Base-by-base conservation (phyloP, 2,797 vertebrate species). In the Rhinophrynus dorsalis region DNA sequence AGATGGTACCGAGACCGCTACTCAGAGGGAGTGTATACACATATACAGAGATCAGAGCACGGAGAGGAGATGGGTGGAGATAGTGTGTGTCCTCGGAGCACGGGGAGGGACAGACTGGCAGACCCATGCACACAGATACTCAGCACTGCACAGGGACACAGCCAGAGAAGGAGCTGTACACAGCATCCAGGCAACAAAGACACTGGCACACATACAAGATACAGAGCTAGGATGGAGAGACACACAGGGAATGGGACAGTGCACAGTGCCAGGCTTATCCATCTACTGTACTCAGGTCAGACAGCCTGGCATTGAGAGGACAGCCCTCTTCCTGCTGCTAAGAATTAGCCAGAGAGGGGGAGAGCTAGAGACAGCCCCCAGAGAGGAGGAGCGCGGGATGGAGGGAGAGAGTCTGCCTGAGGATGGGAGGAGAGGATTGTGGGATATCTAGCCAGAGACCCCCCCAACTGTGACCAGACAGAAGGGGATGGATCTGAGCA, bases 61-160 rank as follows among this genome's bases (percentile, higher is more conserved):
- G 57, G 70, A 66, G 67, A 76, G 66, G 75, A 67, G 74, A 5
- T 54, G 24, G 15, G 44, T 26, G 3, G 24, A 0, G 3, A 56
- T 74, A 70, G 75, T 6, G 2, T 81, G 76, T 78, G 82, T 85
- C 81, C 80, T 82, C 6, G 13, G 26, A 15, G 38, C 12, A 11
- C 40, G 20, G 54, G 32, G 24, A 20, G 12, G 27, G 8, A 18
- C 24, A 18, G 50, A 20, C 44, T 50, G 66, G 7, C 42, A 37
- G 21, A 68, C 24, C 54, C 18, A 67, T 58, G 42, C 30, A 35
- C 10, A 23, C 13, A 15, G 3, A 38, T 30, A 35, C 32, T 35
- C 9, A 12, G 32, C 10, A 35, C 32, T n/a, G 20, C 23, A 38
- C 45, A 50, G 45, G 20, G 9, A 35, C 2, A 11, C 7, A 20